These are phyloP conservation scores for Chrysogorgia sp. DNA, from an alignment of 92 coral and sea anemone species.

Conservation along the genomic window DNA sequence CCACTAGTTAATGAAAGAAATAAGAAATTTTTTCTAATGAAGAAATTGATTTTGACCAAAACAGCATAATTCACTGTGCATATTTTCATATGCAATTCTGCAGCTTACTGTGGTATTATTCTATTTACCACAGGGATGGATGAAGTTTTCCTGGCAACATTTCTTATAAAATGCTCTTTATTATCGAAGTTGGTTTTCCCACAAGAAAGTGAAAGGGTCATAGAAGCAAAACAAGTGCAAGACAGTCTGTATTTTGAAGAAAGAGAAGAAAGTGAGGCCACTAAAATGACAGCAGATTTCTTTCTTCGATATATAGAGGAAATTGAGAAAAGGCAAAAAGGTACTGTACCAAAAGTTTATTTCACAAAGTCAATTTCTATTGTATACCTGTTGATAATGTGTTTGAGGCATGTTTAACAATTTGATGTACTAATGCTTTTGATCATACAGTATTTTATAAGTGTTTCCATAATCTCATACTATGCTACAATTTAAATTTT, in stretches of 20 bases:
- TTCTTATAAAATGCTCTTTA: slow-evolving; percentile 43
- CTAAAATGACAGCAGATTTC: slow-evolving; percentile 15
- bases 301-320: slow-evolving; percentile 51
- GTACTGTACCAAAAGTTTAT: neutral
- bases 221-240: slow-evolving; percentile 24
- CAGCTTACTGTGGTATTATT: no score
- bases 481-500: slow-evolving; percentile 3
- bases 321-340: slow-evolving; percentile 14
- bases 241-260: slow-evolving; percentile 42
- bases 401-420: no score
- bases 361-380: neutral
- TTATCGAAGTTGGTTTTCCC: slow-evolving; percentile 50
- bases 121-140: slow-evolving; percentile 48
- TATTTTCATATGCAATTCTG: no score
- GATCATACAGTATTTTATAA: neutral
- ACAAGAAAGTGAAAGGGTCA: slow-evolving; percentile 32
- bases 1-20: no score
- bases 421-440: neutral
- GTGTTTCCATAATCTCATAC: neutral
- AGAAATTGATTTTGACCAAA: no score
- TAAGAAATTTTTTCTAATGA: no score
- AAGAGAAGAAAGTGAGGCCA: slow-evolving; percentile 30
- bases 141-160: slow-evolving; percentile 47
- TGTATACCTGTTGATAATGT: neutral
- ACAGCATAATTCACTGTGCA: no score